Percentiles rank a stretch among this genome's conserved stretches.
Conservation (phyloP, 2,797 vertebrate species). For the Avahi laniger region DNA sequence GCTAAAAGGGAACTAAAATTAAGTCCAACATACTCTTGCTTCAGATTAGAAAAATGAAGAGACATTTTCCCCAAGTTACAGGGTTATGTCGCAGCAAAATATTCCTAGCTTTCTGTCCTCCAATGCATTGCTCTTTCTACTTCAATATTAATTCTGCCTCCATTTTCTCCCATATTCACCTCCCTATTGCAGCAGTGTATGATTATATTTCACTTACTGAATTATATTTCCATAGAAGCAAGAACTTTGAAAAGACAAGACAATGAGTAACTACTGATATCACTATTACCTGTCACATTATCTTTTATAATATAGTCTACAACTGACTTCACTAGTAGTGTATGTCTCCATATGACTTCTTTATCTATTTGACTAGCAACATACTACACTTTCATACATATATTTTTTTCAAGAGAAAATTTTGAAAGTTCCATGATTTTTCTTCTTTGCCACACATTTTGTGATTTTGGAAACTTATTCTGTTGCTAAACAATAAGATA, state of each 20-base stretch:
- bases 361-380: not conserved
- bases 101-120: not conserved
- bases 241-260: not conserved
- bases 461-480: not conserved
- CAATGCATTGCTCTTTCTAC: not conserved
- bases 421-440: not conserved
- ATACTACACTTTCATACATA: not conserved
- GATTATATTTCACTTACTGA: not conserved
- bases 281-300: not conserved
- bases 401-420: not conserved
- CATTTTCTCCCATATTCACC: not conserved
- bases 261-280: too few relatives aligned
- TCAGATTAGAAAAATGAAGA: not conserved
- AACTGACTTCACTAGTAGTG: not conserved
- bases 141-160: not conserved
- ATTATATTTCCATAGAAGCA: not conserved
- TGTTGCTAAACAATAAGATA: not conserved
- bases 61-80: not conserved
- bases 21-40: not conserved
- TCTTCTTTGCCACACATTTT: not conserved
- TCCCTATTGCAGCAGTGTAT: not conserved
- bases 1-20: not conserved
- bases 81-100: not conserved
- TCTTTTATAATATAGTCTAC: not conserved
- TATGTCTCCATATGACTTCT: not conserved